phyloP scores from a whole-genome alignment of 2,888 invertebrate genomes.

The Epistrophe eligans region DNA sequence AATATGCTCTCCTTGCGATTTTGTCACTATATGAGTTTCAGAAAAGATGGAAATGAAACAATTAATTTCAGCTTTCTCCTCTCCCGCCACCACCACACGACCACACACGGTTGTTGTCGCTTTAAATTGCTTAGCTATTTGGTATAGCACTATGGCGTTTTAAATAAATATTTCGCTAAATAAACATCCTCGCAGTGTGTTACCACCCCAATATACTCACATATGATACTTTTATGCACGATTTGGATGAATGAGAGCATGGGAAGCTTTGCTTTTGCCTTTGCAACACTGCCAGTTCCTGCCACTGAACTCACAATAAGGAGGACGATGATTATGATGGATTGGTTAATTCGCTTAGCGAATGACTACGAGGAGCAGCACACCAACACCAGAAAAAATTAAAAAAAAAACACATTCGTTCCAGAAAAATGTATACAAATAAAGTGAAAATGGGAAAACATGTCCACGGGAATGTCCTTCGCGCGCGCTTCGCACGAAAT shows the following conservation, averaged over 20 bases:
- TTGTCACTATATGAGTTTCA: constrained; percentile 30
- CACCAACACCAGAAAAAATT: neutral
- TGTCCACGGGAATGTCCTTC: constrained; percentile 63
- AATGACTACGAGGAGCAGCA: constrained; percentile 18
- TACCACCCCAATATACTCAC: neutral
- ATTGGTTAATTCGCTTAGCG: constrained; percentile 72
- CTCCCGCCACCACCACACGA: neutral
- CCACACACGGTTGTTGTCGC: constrained; percentile 6
- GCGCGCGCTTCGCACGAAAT: constrained; percentile 4
- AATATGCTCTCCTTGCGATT: constrained; percentile 45
- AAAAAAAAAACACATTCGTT: constrained; percentile 37
- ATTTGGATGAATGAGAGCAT: neutral
- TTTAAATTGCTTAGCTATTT: constrained; percentile 58
- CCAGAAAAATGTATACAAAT: constrained; percentile 46
- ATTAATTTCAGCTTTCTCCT: constrained; percentile 58
- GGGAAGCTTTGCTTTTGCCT: neutral
- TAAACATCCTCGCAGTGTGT: constrained; percentile 58
- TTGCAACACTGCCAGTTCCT: constrained; percentile 5
- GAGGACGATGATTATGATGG: constrained; percentile 68
- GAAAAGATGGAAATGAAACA: constrained; percentile 69
- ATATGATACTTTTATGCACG: constrained; percentile 4
- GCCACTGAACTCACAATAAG: constrained; percentile 29
- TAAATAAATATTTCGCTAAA: constrained; percentile 70
- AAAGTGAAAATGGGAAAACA: constrained; percentile 61
- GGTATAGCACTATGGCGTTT: constrained; percentile 37